A percentile compares a stretch with the other conserved stretches of the same genome.
phyloP scores from a whole-genome alignment of 64 coral and sea anemone genomes.

The Catalaphyllia jardinei region DNA sequence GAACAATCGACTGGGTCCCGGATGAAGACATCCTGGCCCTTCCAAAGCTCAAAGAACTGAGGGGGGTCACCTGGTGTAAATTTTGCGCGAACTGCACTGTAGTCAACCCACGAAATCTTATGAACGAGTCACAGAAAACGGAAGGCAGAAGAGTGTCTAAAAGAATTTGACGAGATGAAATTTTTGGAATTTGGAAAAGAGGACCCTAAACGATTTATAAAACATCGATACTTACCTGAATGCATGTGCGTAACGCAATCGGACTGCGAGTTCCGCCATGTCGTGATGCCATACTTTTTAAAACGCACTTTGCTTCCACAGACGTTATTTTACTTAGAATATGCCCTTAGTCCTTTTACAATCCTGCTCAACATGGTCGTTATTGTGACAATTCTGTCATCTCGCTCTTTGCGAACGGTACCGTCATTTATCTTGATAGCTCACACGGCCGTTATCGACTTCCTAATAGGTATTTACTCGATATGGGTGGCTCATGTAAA shows the following conservation, averaged over 20 bases:
- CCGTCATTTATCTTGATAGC: conserved; percentile 70
- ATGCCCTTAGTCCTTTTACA: conserved; percentile 56
- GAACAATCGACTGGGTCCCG: conserved; percentile 63
- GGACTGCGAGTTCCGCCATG: conserved; percentile 74
- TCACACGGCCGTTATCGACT: conserved; percentile 66
- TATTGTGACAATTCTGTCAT: conserved; percentile 38
- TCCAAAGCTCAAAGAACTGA: conserved; percentile 58
- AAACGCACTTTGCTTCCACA: conserved; percentile 42
- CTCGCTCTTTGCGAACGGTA: conserved; percentile 35
- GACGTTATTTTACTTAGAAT: conserved; percentile 69
- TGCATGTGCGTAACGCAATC: conserved; percentile 75
- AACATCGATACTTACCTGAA: conserved; percentile 62
- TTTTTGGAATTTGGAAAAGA: conserved; percentile 41
- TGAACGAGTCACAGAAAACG: conserved; percentile 27
- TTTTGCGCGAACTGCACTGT: conserved; percentile 80
- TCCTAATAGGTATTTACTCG: conserved; percentile 66
- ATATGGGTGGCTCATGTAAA: conserved; percentile 70
- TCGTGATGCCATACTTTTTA: conserved; percentile 83
- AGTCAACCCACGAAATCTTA: conserved; percentile 49
- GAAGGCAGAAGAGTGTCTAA: conserved; percentile 53
- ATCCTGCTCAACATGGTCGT: conserved; percentile 67
- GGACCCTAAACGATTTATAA: conserved; percentile 68
- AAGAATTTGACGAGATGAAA: conserved; percentile 37
- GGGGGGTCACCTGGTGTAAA: conserved; percentile 77
- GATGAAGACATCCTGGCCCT: conserved; percentile 61